Conservation (phyloP, 2,888 invertebrate genomes). For the Agrotis puta region DNA sequence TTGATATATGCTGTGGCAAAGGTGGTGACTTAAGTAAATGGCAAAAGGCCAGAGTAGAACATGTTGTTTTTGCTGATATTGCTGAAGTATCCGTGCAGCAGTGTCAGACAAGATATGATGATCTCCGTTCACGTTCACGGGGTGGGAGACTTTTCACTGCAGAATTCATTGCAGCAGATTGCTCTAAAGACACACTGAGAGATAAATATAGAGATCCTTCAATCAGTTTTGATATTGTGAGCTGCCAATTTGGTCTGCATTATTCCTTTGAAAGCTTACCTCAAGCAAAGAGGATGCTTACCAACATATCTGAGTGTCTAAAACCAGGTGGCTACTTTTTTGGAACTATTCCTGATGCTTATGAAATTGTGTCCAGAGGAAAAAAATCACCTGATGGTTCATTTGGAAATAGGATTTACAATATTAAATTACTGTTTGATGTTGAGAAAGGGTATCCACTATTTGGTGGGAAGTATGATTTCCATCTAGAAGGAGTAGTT, state of each 20-base stretch:
- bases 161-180: conserved; percentile 98
- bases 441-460: conserved; percentile 93
- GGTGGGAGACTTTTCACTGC: conserved; percentile 93
- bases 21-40: conserved; percentile 99
- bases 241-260: conserved; percentile 99
- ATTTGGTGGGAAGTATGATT: conserved; percentile 99
- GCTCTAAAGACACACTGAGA: conserved; percentile 95
- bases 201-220: conserved; percentile 95
- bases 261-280: conserved; percentile 97
- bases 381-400: conserved; percentile 89
- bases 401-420: conserved; percentile 95
- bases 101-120: conserved; percentile 95
- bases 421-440: conserved; percentile 93
- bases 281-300: conserved; percentile 97
- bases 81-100: conserved; percentile 98
- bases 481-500: conserved; percentile 98
- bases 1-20: conserved; percentile 99
- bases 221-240: conserved; percentile 96
- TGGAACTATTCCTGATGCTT: conserved; percentile 98
- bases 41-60: conserved; percentile 95
- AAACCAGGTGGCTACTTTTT: conserved; percentile 98
- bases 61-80: conserved; percentile 97
- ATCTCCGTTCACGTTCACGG: conserved; percentile 89
- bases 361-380: conserved; percentile 96
- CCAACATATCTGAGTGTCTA: conserved; percentile 97